A percentile compares a stretch with the other conserved stretches of the same genome.
Evolutionary conservation across 2,113 vertebrate genomes (phyloP).

Genomic region (Hippocampus comes): DNA sequence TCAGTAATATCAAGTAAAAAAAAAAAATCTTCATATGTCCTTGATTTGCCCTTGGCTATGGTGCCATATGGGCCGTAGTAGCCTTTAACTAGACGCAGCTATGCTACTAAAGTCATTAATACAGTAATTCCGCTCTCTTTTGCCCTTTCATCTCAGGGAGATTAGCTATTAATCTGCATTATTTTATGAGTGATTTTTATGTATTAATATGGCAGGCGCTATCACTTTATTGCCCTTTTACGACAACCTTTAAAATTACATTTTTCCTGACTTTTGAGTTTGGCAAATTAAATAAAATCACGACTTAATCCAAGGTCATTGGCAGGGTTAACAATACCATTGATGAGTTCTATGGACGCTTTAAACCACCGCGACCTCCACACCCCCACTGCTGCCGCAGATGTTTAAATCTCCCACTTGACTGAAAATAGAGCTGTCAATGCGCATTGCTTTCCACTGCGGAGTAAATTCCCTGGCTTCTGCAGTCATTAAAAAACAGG

Average conservation of each 20-base stretch:
- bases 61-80: background rate
- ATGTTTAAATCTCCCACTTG: slow-evolving; percentile 8
- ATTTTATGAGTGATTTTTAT: slow-evolving; percentile 40
- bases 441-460: slow-evolving; percentile 18
- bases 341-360: slow-evolving; percentile 14
- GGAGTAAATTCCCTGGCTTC: slow-evolving; percentile 1
- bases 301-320: slow-evolving; percentile 11
- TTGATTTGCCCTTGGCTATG: background rate
- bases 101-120: slow-evolving; percentile 43
- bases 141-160: slow-evolving; percentile 31
- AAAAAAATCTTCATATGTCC: background rate
- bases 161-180: slow-evolving; percentile 37
- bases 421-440: slow-evolving; percentile 23
- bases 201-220: slow-evolving; percentile 41
- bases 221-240: slow-evolving; percentile 43
- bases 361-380: slow-evolving; percentile 17
- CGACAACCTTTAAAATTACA: slow-evolving; percentile 29
- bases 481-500: slow-evolving; percentile 32
- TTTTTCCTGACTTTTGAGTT: slow-evolving; percentile 15
- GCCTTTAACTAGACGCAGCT: slow-evolving; percentile 28
- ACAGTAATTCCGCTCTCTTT: slow-evolving; percentile 36
- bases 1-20: background rate
- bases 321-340: slow-evolving; percentile 25
- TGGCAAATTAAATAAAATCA: slow-evolving; percentile 27
- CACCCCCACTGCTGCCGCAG: background rate